Evolutionary conservation across 92 coral and sea anemone species (phyloP).

Genomic region (Parazoanthus swiftii): DNA sequence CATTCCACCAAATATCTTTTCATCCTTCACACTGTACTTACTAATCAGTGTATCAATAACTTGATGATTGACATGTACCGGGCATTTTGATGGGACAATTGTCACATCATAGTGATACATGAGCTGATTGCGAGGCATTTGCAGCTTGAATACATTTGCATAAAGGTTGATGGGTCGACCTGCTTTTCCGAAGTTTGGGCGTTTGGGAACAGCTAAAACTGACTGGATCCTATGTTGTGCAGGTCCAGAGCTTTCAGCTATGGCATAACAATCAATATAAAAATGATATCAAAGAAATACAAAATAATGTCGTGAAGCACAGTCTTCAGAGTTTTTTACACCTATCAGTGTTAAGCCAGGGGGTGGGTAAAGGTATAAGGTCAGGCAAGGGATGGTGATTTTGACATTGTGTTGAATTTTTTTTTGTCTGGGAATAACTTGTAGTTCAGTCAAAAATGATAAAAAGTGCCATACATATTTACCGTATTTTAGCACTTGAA

Average conservation of each 20-base stretch:
- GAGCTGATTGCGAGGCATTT: slow-evolving; percentile 45
- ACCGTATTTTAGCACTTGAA: no score
- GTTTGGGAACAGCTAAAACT: slow-evolving; percentile 49
- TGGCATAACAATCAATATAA: no score
- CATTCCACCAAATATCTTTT: slow-evolving; percentile 49
- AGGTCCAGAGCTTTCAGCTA: neutral
- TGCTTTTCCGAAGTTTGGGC: slow-evolving; percentile 77
- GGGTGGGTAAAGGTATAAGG: no score
- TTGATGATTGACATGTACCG: slow-evolving; percentile 60
- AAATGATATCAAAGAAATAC: no score
- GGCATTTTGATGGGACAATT: slow-evolving; percentile 64
- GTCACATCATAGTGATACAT: slow-evolving; percentile 82
- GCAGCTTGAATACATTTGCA: slow-evolving; percentile 72
- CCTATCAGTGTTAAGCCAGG: no score
- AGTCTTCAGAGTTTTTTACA: no score
- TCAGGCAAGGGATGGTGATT: no score
- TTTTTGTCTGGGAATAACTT: no score
- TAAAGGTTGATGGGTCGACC: slow-evolving; percentile 65
- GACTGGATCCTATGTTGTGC: neutral
- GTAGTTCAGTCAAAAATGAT: no score
- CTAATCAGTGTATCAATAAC: slow-evolving; percentile 57
- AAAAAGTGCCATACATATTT: no score
- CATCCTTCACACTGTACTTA: slow-evolving; percentile 35
- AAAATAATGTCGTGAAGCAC: no score
- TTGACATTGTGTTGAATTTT: no score